A percentile compares a stretch with the other conserved stretches of the same genome.
Evolutionary conservation across 2,797 vertebrate species (phyloP).

Genomic region (Spinus pinus): DNA sequence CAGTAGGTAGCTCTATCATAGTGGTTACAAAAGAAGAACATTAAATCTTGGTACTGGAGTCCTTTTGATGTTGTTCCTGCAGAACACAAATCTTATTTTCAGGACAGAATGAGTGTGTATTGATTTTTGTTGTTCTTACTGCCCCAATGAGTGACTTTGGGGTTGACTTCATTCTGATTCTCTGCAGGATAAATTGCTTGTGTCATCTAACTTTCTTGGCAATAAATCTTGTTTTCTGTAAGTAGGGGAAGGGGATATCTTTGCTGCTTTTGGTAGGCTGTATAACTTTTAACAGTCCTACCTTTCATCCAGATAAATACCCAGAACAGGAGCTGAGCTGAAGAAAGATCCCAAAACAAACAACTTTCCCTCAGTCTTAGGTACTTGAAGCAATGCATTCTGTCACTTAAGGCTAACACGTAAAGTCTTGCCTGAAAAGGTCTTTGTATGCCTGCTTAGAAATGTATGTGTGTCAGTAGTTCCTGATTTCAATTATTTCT

Average conservation of each 20-base stretch:
- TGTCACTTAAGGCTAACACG: background rate
- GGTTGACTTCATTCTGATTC: background rate
- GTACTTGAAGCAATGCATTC: background rate
- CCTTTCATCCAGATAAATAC: background rate
- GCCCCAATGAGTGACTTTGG: background rate
- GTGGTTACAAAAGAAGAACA: background rate
- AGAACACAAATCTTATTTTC: background rate
- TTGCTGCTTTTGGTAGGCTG: background rate
- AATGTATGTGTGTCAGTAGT: accelerated
- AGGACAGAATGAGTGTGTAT: background rate
- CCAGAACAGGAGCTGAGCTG: background rate
- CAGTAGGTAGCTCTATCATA: background rate
- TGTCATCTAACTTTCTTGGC: background rate
- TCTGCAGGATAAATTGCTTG: background rate
- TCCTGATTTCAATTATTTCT: background rate
- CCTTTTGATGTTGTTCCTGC: background rate
- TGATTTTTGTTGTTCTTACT: background rate
- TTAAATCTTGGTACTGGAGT: background rate
- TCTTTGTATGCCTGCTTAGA: background rate
- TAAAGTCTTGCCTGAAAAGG: background rate
- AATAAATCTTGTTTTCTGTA: constrained; percentile 1
- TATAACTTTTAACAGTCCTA: background rate
- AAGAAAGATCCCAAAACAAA: background rate
- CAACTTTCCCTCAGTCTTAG: background rate
- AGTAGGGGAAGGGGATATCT: background rate